phyloP scores from a whole-genome alignment of 2,888 invertebrate species.

The Atrina japonica region DNA sequence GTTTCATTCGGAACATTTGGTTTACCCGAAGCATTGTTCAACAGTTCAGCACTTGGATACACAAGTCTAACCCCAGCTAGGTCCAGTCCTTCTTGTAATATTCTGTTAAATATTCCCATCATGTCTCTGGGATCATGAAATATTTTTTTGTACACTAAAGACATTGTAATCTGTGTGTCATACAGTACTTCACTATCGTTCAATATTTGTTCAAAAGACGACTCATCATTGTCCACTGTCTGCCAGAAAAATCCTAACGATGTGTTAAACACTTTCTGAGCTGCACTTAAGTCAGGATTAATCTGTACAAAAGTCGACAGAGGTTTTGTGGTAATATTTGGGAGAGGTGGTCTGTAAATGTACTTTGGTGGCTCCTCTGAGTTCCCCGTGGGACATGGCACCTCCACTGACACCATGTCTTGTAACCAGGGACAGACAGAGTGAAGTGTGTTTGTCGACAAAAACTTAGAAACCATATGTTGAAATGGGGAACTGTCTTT shows the following conservation, averaged over 20 bases:
- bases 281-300: conserved; percentile 68
- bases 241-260: conserved; percentile 77
- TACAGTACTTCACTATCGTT: conserved; percentile 59
- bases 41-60: conserved; percentile 68
- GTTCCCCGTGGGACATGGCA: conserved; percentile 46
- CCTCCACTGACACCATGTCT: conserved; percentile 69
- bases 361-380: conserved; percentile 42
- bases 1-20: conserved; percentile 20
- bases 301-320: conserved; percentile 77
- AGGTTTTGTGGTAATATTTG: conserved; percentile 73
- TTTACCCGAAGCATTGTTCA: conserved; percentile 56
- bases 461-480: conserved; percentile 66
- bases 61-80: conserved; percentile 73
- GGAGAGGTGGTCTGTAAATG: conserved; percentile 70
- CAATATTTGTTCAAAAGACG: conserved; percentile 52
- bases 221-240: conserved; percentile 75
- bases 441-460: conserved; percentile 72
- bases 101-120: conserved; percentile 74
- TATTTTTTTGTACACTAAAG: conserved; percentile 74
- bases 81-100: conserved; percentile 75
- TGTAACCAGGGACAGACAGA: conserved; percentile 74
- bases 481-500: conserved; percentile 65
- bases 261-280: conserved; percentile 68
- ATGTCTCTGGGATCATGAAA: conserved; percentile 70
- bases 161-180: conserved; percentile 75